Percentiles rank a stretch among this genome's conserved stretches.
Conservation (phyloP, 1,140 invertebrate genomes). For the Bombus pyrosoma region DNA sequence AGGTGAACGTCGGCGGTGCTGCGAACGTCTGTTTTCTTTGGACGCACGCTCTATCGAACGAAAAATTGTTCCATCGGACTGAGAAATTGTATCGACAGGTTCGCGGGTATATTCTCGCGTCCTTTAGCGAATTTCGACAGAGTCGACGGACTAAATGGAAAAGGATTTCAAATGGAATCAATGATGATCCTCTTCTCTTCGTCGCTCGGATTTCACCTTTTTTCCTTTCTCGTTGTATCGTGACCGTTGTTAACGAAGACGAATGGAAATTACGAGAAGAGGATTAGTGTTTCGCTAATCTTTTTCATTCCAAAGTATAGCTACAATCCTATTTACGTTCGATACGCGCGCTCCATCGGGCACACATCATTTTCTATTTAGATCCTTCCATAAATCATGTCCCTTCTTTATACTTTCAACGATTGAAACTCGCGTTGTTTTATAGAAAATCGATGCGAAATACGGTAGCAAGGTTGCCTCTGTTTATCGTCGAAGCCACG, state of each 20-base stretch:
- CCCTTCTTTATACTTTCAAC: background rate
- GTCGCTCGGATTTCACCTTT: too few species aligned
- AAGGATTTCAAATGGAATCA: constrained; percentile 4
- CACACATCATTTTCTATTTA: background rate
- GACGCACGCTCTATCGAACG: constrained; percentile 31
- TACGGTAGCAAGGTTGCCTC: background rate
- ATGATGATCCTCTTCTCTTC: background rate
- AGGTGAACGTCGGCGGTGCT: too few species aligned
- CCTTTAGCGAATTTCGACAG: background rate
- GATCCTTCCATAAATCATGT: constrained; percentile 6
- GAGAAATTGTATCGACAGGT: constrained; percentile 52
- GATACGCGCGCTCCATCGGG: background rate
- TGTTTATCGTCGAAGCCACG: background rate
- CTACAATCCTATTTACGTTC: background rate
- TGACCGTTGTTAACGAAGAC: background rate
- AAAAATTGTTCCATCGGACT: constrained; percentile 35
- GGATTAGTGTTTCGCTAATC: background rate
- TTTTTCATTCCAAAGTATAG: background rate
- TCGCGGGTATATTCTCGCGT: background rate
- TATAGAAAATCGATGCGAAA: background rate
- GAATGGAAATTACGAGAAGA: background rate
- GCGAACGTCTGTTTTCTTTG: constrained; percentile 31
- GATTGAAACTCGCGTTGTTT: background rate
- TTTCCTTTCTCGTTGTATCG: background rate
- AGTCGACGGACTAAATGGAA: constrained; percentile 16